Percentiles rank a stretch among this genome's conserved stretches.
Evolutionary conservation across 2,797 vertebrate genomes (phyloP).

Genomic region (Spinibarbus caldwelli): DNA sequence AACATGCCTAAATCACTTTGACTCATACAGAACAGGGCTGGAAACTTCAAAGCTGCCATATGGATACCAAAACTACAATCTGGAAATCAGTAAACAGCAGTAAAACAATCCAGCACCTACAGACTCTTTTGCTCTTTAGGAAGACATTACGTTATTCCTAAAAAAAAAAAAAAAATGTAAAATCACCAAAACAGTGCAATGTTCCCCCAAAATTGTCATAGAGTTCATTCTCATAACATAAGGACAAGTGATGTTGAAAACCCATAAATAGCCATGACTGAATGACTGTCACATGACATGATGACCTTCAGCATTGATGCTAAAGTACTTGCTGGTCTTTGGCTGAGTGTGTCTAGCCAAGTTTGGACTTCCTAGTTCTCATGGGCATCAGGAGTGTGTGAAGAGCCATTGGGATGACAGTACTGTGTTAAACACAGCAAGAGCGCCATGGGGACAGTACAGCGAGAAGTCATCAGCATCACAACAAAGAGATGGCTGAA

Average conservation of each 20-base stretch:
- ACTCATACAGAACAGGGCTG: conserved; percentile 15
- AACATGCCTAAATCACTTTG: conserved; percentile 34
- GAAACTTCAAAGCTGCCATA: conserved; percentile 31
- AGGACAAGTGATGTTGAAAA: not conserved
- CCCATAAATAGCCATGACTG: not conserved
- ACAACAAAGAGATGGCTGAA: conserved; percentile 67
- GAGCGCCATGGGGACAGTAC: conserved; percentile 57
- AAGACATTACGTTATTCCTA: not conserved
- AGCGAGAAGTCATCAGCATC: conserved; percentile 73
- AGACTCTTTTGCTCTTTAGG: not conserved
- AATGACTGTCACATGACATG: not conserved
- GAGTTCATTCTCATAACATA: not conserved
- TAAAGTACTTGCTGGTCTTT: not conserved
- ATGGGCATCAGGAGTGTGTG: not conserved
- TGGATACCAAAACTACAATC: conserved; percentile 31
- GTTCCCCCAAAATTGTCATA: not conserved
- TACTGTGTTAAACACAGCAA: conserved; percentile 26
- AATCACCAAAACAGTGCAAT: not conserved
- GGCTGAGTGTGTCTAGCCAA: not conserved
- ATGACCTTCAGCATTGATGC: not conserved
- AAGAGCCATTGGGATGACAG: conserved; percentile 27
- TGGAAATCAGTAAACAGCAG: not conserved
- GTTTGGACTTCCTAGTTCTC: conserved; percentile 10
- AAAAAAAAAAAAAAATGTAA: not conserved
- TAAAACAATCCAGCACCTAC: not conserved